Evolutionary conservation across 1,140 invertebrate genomes (phyloP).

Genomic region (Trinorchestia longiramus): DNA sequence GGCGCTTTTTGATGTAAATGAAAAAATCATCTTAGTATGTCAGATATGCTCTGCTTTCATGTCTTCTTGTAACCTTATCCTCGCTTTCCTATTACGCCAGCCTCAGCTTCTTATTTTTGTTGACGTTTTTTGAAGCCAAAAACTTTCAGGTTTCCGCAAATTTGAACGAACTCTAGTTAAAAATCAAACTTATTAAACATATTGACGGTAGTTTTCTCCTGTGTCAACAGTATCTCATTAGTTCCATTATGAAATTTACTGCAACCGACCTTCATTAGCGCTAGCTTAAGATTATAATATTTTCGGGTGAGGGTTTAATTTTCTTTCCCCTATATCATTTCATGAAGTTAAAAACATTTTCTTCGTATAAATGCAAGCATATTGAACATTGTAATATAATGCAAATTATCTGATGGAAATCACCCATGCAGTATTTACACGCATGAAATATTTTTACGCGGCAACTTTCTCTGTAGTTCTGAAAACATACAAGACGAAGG

Average conservation of each 20-base stretch:
- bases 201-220: not conserved
- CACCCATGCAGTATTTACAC: not conserved
- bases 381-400: not conserved
- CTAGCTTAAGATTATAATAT: not conserved
- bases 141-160: not conserved
- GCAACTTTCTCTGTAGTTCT: not conserved
- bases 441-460: not conserved
- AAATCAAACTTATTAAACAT: not conserved
- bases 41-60: not conserved
- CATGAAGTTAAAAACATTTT: not conserved
- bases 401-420: not conserved
- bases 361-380: not conserved
- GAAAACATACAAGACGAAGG: not conserved
- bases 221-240: not conserved
- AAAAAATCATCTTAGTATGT: not conserved
- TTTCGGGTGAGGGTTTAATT: not conserved
- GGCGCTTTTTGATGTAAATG: not conserved
- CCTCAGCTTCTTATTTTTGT: not conserved
- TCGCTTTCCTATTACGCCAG: not conserved
- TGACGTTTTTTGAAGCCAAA: not conserved
- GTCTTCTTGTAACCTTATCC: not conserved
- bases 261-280: not conserved
- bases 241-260: not conserved
- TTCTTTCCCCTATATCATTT: not conserved
- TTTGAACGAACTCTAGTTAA: not conserved